phyloP scores from a whole-genome alignment of 2,797 vertebrate genomes.

The Florisuga fusca region DNA sequence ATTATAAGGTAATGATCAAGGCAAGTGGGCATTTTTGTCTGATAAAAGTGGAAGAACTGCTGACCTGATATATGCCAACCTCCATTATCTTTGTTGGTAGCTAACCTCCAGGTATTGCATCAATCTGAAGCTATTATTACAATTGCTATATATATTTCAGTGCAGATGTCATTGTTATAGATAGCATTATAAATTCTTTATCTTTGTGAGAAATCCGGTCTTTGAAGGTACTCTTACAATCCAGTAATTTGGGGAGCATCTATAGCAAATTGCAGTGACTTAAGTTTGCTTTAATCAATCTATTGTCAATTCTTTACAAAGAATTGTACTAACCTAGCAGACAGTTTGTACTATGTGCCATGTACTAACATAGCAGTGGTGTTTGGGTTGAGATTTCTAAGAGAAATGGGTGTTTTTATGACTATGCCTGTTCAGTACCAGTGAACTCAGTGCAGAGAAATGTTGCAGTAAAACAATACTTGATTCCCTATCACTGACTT shows the following conservation, averaged over 20 bases:
- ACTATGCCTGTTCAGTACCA: not conserved
- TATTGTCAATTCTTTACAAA: not conserved
- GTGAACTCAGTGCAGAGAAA: not conserved
- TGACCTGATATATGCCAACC: conserved; percentile 2
- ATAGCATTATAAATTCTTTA: conserved; percentile 32
- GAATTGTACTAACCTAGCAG: not conserved
- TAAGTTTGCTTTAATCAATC: not conserved
- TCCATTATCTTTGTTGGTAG: conserved; percentile 18
- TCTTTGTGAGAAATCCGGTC: not conserved
- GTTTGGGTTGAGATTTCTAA: not conserved
- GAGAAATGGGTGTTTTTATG: not conserved
- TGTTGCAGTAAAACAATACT: not conserved
- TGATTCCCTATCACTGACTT: not conserved
- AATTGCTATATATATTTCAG: conserved; percentile 55
- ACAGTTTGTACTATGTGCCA: too few relatives aligned
- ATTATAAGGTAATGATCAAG: conserved; percentile 44
- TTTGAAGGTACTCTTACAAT: not conserved
- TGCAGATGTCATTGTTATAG: not conserved
- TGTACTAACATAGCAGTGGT: not conserved
- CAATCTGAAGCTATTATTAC: conserved; percentile 49
- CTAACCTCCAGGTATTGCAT: conserved; percentile 24
- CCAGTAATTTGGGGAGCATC: not conserved
- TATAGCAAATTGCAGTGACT: not conserved
- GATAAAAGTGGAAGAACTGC: conserved; percentile 8
- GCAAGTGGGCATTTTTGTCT: not conserved